Evolutionary conservation across 1,140 invertebrate genomes (phyloP).

Genomic region (Drosophila eugracilis): DNA sequence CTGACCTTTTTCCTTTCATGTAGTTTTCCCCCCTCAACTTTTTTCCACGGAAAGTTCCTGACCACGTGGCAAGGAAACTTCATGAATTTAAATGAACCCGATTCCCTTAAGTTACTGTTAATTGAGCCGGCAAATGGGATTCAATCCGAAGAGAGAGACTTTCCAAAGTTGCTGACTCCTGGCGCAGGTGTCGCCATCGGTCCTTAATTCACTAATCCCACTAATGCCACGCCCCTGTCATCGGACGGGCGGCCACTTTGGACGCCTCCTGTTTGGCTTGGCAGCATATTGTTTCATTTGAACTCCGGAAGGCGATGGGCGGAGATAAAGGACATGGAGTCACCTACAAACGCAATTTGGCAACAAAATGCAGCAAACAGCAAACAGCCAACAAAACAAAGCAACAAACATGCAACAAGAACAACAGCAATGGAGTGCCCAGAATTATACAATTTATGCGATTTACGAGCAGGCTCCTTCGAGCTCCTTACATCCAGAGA

Average conservation of each 20-base stretch:
- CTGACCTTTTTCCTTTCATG: constrained; percentile 4
- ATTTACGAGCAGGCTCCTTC: constrained; percentile 71
- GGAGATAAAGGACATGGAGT: constrained; percentile 44
- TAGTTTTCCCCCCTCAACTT: constrained; percentile 10
- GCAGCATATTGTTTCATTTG: constrained; percentile 73
- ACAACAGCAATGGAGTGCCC: constrained; percentile 58
- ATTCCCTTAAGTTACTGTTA: constrained; percentile 64
- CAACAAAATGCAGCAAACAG: constrained; percentile 69
- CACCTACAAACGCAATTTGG: constrained; percentile 82
- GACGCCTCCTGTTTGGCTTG: constrained; percentile 1
- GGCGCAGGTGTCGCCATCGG: constrained; percentile 43
- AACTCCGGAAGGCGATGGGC: constrained; percentile 37
- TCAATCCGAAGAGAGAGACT: constrained; percentile 57
- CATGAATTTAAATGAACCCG: constrained; percentile 65
- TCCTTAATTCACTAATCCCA: constrained; percentile 51
- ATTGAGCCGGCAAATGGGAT: constrained; percentile 71
- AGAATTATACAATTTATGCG: constrained; percentile 84
- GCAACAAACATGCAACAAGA: constrained; percentile 47
- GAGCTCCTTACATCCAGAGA: constrained; percentile 30
- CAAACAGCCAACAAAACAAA: constrained; percentile 46
- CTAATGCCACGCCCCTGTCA: constrained; percentile 53
- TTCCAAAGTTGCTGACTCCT: constrained; percentile 43
- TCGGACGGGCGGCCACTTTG: constrained; percentile 27
- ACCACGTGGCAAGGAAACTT: constrained; percentile 43
- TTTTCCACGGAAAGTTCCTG: constrained; percentile 11